Percentiles rank a stretch among this genome's conserved stretches.
phyloP scores from a whole-genome alignment of 2,113 vertebrate genomes.

The Tenebrosternarchus preto region DNA sequence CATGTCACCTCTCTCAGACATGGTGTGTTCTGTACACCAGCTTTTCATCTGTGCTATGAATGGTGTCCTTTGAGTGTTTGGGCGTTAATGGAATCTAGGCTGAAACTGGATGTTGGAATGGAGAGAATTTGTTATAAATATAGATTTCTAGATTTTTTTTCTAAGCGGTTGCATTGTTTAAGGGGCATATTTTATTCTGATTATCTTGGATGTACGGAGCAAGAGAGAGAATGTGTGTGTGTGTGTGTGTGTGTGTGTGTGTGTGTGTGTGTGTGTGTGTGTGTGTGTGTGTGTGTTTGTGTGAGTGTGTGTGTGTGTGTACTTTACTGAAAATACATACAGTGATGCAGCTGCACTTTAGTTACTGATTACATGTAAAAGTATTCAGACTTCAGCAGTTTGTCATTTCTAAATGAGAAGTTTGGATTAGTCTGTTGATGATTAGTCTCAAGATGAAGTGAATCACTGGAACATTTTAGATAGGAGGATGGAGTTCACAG shows the following conservation, averaged over 20 bases:
- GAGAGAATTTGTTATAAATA: too few relatives aligned
- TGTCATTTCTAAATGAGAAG: too few relatives aligned
- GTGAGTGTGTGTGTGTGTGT: constrained; percentile 45
- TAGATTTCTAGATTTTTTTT: background rate
- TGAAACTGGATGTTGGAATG: background rate
- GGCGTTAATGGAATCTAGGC: background rate
- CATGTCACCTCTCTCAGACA: constrained; percentile 51
- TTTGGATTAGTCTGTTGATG: background rate
- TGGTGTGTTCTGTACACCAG: constrained; percentile 30
- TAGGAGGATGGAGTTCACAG: too few relatives aligned
- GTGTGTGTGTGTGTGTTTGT: constrained; percentile 30
- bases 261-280: constrained; percentile 5
- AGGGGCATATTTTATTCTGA: constrained; percentile 18
- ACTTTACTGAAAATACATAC: background rate
- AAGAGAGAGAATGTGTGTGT: background rate
- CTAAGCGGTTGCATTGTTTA: background rate
- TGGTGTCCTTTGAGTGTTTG: background rate
- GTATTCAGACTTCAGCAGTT: background rate
- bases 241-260: constrained; percentile 40
- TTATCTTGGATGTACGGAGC: background rate
- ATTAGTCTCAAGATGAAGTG: too few relatives aligned
- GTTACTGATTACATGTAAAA: background rate
- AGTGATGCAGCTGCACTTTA: background rate
- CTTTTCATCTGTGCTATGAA: constrained; percentile 10
- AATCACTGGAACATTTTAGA: too few relatives aligned